phyloP scores from a whole-genome alignment of 30 jellyfish, hydroid and myxozoan species.

The Aurelia sp. region DNA sequence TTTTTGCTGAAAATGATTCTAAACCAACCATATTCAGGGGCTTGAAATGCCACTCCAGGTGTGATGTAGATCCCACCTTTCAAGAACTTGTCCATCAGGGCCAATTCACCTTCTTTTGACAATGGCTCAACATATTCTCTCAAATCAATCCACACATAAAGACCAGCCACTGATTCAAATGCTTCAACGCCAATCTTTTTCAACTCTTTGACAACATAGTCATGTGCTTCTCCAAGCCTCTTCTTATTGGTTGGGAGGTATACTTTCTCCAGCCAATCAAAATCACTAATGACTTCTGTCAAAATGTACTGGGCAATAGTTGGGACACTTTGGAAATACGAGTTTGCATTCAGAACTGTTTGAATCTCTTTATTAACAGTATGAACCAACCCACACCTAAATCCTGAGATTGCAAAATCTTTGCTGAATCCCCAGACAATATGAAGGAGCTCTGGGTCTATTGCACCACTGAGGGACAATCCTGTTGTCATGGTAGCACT shows the following conservation, averaged over 20 bases:
- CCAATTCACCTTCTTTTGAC: slow-evolving; percentile 61
- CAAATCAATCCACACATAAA: slow-evolving; percentile 75
- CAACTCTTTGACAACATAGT: slow-evolving; percentile 40
- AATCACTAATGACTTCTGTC: slow-evolving; percentile 44
- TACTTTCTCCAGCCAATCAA: slow-evolving; percentile 69
- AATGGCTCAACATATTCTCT: slow-evolving; percentile 17
- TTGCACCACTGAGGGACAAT: slow-evolving; percentile 22
- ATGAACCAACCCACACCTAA: slow-evolving; percentile 80
- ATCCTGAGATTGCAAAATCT: slow-evolving; percentile 83
- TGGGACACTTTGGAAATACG: slow-evolving; percentile 75
- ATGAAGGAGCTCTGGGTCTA: slow-evolving; percentile 56
- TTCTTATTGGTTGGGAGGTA: slow-evolving; percentile 49
- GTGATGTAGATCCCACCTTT: slow-evolving; percentile 63
- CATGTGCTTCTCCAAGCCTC: slow-evolving; percentile 42
- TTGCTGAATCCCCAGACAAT: slow-evolving; percentile 89
- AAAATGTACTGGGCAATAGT: slow-evolving; percentile 65
- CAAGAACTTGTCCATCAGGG: slow-evolving; percentile 55
- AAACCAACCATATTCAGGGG: slow-evolving; percentile 86
- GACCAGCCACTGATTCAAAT: slow-evolving; percentile 55
- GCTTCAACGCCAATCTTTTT: slow-evolving; percentile 15
- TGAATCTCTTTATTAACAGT: slow-evolving; percentile 64
- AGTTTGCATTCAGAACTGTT: slow-evolving; percentile 30
- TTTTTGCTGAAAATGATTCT: slow-evolving; percentile 60
- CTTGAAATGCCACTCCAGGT: slow-evolving; percentile 71
- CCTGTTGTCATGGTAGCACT: slow-evolving; percentile 38